Conservation (phyloP, 1,140 invertebrate genomes). For the Drosophila bifasciata region DNA sequence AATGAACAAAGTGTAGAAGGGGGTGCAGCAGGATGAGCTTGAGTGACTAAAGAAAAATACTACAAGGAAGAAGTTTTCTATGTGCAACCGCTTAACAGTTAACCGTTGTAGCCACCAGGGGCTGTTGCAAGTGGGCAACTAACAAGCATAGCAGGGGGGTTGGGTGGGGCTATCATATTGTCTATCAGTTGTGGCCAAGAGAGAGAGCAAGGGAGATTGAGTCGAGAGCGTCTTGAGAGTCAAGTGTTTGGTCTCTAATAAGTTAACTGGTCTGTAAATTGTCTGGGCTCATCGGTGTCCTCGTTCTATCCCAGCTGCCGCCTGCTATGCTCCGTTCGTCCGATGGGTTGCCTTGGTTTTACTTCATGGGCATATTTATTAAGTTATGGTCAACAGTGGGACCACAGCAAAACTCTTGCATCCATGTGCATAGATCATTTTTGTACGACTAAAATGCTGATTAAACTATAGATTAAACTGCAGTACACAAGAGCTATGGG, state of each 20-base stretch:
- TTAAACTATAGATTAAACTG: too few species aligned
- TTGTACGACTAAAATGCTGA: too few species aligned
- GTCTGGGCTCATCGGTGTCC: constrained; percentile 50
- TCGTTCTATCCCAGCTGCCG: not conserved
- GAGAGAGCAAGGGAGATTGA: too few species aligned
- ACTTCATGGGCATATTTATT: constrained; percentile 48
- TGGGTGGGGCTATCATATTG: constrained; percentile 37
- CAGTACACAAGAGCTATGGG: too few species aligned
- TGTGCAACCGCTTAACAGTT: constrained; percentile 63
- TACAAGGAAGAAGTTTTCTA: constrained; percentile 56
- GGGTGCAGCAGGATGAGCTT: not conserved
- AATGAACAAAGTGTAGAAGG: not conserved
- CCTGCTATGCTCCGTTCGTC: not conserved
- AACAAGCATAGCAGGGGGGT: not conserved
- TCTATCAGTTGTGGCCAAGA: constrained; percentile 22
- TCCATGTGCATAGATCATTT: too few species aligned
- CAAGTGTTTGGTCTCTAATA: constrained; percentile 58
- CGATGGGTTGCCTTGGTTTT: constrained; percentile 25
- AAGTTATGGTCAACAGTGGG: constrained; percentile 48
- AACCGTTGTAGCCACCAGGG: constrained; percentile 60
- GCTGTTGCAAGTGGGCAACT: not conserved
- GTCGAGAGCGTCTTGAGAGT: constrained; percentile 18
- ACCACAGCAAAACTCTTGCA: not conserved
- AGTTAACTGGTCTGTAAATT: constrained; percentile 75
- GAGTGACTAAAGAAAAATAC: constrained; percentile 34